Percentiles rank a stretch among this genome's conserved stretches.
Conservation (phyloP, 2,888 invertebrate genomes). For the Leptinotarsa rubiginosa region DNA sequence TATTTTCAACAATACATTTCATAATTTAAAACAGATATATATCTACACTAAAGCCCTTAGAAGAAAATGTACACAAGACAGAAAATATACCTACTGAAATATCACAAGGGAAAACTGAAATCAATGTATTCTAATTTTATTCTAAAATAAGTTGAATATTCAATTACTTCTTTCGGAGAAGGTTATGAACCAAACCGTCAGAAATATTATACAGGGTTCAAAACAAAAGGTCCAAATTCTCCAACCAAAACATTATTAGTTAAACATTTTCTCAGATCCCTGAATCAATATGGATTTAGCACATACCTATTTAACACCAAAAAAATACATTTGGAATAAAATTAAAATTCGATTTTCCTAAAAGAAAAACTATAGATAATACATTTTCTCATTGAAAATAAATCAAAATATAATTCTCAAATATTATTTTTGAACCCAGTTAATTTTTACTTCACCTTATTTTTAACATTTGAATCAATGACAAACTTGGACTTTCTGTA, state of each 20-base stretch:
- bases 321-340: too few species aligned
- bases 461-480: neutral
- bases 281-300: too few species aligned
- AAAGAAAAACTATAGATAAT: too few species aligned
- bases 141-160: neutral
- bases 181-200: neutral
- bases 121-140: neutral
- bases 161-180: neutral
- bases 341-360: too few species aligned
- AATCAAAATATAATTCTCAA: neutral
- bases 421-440: neutral
- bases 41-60: constrained; percentile 33
- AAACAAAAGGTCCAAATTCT: too few species aligned
- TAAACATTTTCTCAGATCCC: too few species aligned
- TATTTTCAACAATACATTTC: constrained; percentile 37
- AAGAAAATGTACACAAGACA: constrained; percentile 24
- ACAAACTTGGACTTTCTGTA: neutral
- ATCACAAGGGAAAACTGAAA: constrained; percentile 35
- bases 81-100: constrained; percentile 29
- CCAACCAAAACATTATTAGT: too few species aligned
- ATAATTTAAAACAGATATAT: constrained; percentile 36
- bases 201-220: neutral
- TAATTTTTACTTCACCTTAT: neutral
- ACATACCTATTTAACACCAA: too few species aligned
- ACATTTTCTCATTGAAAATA: too few species aligned